Conservation (phyloP, 2,113 vertebrate species). For the Erythrolamprus reginae region DNA sequence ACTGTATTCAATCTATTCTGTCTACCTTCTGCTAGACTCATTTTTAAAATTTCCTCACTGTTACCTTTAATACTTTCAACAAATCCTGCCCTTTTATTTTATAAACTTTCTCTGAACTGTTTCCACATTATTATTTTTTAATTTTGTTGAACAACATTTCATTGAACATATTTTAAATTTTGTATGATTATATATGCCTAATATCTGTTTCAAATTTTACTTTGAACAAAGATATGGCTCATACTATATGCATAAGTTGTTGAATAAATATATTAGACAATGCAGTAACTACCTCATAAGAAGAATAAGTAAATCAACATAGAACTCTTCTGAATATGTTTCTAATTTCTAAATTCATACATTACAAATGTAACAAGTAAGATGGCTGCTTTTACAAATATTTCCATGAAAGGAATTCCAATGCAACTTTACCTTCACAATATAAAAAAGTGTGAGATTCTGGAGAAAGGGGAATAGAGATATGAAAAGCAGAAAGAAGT, state of each 20-base stretch:
- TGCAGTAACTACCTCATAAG: background rate
- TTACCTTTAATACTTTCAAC: background rate
- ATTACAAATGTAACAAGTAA: background rate
- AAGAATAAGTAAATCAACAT: background rate
- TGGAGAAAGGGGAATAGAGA: background rate
- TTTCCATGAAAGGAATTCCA: background rate
- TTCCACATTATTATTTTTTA: background rate
- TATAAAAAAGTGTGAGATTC: background rate
- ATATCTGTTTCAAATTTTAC: background rate
- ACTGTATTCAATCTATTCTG: background rate
- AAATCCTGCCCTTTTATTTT: slow-evolving; percentile 1
- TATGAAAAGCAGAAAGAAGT: background rate
- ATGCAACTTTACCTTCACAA: background rate
- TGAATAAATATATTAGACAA: background rate
- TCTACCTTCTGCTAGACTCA: background rate
- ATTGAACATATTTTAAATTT: background rate
- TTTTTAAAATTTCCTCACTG: background rate
- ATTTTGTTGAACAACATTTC: background rate
- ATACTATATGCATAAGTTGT: background rate
- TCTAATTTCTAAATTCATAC: background rate
- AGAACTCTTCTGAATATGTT: background rate
- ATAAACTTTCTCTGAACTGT: background rate
- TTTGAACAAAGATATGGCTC: background rate
- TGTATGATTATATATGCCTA: background rate
- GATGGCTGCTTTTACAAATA: background rate